Evolutionary conservation across 2,113 vertebrate species (phyloP).

Genomic region (Macroglossus sobrinus): DNA sequence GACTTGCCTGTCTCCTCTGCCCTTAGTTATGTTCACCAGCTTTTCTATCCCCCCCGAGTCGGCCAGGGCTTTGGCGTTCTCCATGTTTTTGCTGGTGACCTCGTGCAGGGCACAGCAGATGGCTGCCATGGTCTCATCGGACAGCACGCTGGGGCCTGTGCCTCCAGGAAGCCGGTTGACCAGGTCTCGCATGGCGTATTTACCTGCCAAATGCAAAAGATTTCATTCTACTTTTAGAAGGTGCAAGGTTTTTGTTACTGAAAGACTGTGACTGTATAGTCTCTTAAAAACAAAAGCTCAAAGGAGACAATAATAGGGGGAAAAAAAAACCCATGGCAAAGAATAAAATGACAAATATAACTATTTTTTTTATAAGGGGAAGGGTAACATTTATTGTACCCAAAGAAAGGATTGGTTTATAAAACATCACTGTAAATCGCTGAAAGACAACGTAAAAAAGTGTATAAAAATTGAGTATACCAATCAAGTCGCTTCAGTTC

Average conservation of each 20-base stretch:
- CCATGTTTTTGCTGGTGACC: constrained; percentile 99
- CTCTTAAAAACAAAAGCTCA: background rate
- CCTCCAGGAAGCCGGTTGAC: constrained; percentile 96
- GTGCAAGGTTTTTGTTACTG: background rate
- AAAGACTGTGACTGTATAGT: background rate
- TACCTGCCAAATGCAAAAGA: constrained; percentile 83
- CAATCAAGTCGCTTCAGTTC: background rate
- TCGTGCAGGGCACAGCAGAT: constrained; percentile 98
- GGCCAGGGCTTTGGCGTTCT: constrained; percentile 97
- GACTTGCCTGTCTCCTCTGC: constrained; percentile 94
- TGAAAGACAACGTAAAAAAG: constrained; percentile 19
- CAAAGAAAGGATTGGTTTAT: constrained; percentile 11
- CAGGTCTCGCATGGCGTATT: constrained; percentile 97
- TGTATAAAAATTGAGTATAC: background rate
- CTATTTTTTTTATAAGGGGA: background rate
- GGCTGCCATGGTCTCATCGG: constrained; percentile 94
- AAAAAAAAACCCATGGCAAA: background rate
- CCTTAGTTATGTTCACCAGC: constrained; percentile 98
- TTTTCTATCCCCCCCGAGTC: constrained; percentile 97
- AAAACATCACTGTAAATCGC: constrained; percentile 11
- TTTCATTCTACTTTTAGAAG: background rate
- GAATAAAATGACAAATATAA: background rate
- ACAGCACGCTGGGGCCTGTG: constrained; percentile 87
- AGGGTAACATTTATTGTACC: background rate
- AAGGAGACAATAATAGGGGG: background rate